Conservation (phyloP, 2,113 vertebrate genomes). For the Nymphicus hollandicus region DNA sequence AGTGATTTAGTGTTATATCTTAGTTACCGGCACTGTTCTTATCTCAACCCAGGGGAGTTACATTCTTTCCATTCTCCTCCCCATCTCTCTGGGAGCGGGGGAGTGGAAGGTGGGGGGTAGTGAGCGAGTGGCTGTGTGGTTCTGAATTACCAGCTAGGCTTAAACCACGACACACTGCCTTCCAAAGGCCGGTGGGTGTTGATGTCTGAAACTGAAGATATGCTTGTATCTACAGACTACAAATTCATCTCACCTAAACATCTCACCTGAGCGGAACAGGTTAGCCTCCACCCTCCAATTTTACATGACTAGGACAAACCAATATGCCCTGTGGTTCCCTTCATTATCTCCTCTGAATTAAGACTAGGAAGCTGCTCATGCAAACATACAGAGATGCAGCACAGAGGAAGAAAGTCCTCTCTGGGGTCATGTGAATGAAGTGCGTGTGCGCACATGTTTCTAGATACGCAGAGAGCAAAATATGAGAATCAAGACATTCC, state of each 20-base stretch:
- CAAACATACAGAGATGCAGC: background rate
- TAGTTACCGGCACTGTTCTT: too few species aligned
- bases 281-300: background rate
- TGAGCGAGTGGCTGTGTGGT: too few species aligned
- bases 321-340: background rate
- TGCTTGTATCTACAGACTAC: background rate
- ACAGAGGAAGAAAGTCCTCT: background rate
- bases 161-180: background rate
- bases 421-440: background rate
- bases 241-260: background rate
- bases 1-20: too few species aligned
- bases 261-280: background rate
- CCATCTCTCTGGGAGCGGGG: too few species aligned
- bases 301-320: background rate
- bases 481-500: background rate
- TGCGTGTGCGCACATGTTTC: background rate
- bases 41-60: too few species aligned
- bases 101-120: too few species aligned
- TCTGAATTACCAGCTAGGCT: too few species aligned
- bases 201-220: background rate
- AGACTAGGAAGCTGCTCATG: background rate
- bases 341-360: background rate
- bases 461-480: background rate
- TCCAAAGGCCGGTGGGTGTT: background rate
- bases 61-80: too few species aligned